These are phyloP conservation scores for Agrotis clavis DNA, from an alignment of 2,888 invertebrate genomes.

Conservation along the genomic window DNA sequence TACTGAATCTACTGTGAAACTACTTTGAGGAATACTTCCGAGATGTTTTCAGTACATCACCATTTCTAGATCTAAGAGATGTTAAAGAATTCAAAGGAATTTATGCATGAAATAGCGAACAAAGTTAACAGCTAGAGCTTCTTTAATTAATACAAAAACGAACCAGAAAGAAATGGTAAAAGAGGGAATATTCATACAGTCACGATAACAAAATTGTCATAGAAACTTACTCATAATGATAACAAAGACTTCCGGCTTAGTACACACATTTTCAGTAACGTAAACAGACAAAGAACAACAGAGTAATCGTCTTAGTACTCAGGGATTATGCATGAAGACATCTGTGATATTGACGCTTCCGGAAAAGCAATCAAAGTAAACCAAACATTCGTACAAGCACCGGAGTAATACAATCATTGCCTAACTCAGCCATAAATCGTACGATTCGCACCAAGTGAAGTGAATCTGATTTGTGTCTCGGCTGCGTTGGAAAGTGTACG, in stretches of 20 bases:
- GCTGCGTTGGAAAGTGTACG: constrained; percentile 66
- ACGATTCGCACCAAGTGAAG: constrained; percentile 58
- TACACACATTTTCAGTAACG: constrained; percentile 14
- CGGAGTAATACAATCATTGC: constrained; percentile 61
- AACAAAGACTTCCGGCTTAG: not conserved
- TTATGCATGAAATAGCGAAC: constrained; percentile 27
- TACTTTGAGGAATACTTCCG: constrained; percentile 54
- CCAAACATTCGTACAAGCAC: constrained; percentile 44
- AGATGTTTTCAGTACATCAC: constrained; percentile 54
- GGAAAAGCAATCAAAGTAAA: constrained; percentile 46
- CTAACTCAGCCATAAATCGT: constrained; percentile 60
- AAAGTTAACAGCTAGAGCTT: not conserved
- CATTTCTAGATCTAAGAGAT: constrained; percentile 32
- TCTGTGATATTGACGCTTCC: constrained; percentile 40
- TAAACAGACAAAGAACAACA: constrained; percentile 21
- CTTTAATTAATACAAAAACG: not conserved
- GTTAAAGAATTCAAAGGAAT: constrained; percentile 33
- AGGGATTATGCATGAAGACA: constrained; percentile 28
- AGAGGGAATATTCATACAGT: too few relatives aligned
- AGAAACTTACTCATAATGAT: constrained; percentile 7
- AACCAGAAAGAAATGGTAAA: not conserved
- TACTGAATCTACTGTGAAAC: constrained; percentile 56
- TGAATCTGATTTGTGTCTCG: constrained; percentile 67
- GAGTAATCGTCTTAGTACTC: constrained; percentile 30
- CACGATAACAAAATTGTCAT: not conserved